Base-by-base conservation (phyloP, 2,797 vertebrate species). In the Thunnus albacares region DNA sequence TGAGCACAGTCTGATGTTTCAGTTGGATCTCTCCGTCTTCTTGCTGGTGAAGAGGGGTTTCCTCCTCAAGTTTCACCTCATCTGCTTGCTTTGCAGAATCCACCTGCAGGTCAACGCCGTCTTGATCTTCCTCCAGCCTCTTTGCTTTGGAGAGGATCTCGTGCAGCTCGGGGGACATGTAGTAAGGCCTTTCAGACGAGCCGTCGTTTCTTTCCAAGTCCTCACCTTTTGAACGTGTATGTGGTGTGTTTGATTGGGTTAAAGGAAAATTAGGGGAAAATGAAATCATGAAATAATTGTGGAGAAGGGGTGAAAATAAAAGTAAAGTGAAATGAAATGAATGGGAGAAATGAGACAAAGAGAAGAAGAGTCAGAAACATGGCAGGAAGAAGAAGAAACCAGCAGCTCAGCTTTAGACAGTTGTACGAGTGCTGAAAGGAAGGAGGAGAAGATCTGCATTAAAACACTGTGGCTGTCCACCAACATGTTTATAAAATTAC, bases 151-250 rank as follows among this genome's bases (percentile, higher is more conserved):
- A 96, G 71, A 99, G 95, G 93, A 99, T 98, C 77, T 96, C 94
- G 13, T 97, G 97, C 82, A 99, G 96, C 90, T 96, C 95, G 0
- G 94, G 95, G 55, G 97, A 97, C 97, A 99, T 98, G 96, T 96
- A 98, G 96, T 97, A 99, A 55, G 98, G 98, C 88, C 95, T 94
- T 77, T 97, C 98, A 2, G 94, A 88, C 2, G 98, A 98, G 82
- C 98, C 97, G 65, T 99, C 97, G 17, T 99, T 99, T 90, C 98
- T 96, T 93, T 99, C 98, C 95, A 99, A 94, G 85, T 99, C 98
- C 94, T 99, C 98, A 66, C 98, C 98, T 99, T 97, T 91, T 83
- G 78, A 26, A 4, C 38, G 71, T 61, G 55, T 12, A 17, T 80
- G 74, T 64, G 52, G 67, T 66, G 71, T 75, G 81, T 86, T 82